These are phyloP conservation scores for Lasioglossum baleicum DNA, from an alignment of 1,140 invertebrate species.

Conservation along the genomic window DNA sequence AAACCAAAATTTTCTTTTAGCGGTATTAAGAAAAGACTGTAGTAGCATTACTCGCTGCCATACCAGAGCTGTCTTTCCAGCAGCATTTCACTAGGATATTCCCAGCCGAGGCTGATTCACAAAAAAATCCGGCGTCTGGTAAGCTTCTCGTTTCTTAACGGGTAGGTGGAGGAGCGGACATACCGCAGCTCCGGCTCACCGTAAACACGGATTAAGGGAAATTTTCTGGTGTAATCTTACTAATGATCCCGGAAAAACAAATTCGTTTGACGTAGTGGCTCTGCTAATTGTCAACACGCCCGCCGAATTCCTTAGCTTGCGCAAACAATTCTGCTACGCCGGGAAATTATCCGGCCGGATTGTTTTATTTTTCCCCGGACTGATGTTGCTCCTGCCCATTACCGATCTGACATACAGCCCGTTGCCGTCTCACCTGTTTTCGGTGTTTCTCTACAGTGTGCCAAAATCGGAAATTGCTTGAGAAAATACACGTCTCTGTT, in stretches of 20 bases:
- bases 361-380: background rate
- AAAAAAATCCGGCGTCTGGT: conserved; percentile 37
- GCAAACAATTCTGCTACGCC: background rate
- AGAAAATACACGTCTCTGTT: too few relatives aligned
- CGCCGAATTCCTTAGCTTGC: background rate
- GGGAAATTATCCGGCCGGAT: background rate
- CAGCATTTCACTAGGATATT: too few relatives aligned
- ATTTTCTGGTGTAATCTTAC: conserved; percentile 38
- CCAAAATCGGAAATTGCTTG: too few relatives aligned
- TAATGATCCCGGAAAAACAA: conserved; percentile 42
- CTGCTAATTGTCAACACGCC: conserved; percentile 35
- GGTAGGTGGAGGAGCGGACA: background rate
- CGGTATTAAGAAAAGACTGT: too few relatives aligned
- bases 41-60: too few relatives aligned
- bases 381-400: background rate
- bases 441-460: background rate
- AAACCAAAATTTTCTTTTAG: too few relatives aligned
- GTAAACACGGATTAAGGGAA: conserved; percentile 44
- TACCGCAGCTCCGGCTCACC: conserved; percentile 7
- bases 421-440: conserved; percentile 13
- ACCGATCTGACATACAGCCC: too few relatives aligned
- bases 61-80: too few relatives aligned
- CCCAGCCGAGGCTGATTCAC: conserved; percentile 11
- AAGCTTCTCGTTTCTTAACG: conserved; percentile 44
- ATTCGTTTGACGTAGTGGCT: conserved; percentile 12